Conservation (phyloP, 2,113 vertebrate genomes). For the Turdus rufiventris region DNA sequence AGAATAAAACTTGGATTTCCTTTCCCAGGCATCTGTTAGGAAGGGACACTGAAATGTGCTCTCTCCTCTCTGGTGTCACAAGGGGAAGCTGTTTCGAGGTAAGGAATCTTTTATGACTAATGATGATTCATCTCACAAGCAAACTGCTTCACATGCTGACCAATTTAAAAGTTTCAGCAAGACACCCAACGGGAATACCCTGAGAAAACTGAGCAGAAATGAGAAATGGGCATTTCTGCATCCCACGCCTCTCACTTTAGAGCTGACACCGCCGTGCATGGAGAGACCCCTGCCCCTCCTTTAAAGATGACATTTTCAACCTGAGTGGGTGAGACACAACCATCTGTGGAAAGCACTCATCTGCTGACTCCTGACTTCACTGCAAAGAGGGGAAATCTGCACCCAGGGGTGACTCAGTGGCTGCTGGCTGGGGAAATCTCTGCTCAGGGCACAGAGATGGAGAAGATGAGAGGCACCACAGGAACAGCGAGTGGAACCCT, state of each 20-base stretch:
- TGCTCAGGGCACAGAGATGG: neutral
- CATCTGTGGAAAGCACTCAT: neutral
- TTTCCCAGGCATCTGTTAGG: neutral
- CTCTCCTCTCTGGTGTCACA: neutral
- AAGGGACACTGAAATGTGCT: neutral
- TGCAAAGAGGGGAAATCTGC: neutral
- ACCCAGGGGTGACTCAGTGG: neutral
- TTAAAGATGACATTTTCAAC: neutral
- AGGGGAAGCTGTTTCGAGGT: neutral
- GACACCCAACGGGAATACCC: neutral
- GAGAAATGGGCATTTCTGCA: neutral
- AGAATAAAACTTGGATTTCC: neutral
- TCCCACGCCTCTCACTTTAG: neutral
- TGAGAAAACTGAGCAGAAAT: neutral
- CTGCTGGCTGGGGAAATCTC: neutral
- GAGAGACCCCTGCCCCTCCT: neutral
- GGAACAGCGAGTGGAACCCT: neutral
- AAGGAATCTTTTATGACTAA: conserved; percentile 30
- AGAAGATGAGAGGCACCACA: neutral
- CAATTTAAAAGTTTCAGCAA: neutral
- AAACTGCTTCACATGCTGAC: conserved; percentile 3
- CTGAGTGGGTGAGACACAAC: neutral
- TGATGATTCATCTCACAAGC: conserved; percentile 33
- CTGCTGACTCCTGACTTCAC: neutral
- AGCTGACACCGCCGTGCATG: neutral